Conservation (phyloP, 2,797 vertebrate genomes). For the Heliangelus exortis region DNA sequence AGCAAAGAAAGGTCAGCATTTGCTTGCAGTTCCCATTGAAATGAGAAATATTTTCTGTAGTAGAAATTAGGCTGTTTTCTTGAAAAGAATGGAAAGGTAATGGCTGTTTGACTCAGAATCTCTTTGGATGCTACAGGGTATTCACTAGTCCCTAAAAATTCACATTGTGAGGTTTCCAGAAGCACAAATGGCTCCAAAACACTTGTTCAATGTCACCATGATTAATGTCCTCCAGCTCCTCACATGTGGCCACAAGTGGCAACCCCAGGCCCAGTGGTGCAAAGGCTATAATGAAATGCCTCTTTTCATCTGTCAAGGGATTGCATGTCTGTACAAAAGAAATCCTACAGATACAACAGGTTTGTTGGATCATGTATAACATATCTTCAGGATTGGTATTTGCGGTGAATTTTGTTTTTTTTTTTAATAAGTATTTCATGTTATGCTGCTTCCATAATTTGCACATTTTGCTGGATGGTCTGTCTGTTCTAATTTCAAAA, state of each 20-base stretch:
- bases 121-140: background rate
- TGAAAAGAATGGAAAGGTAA: background rate
- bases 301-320: background rate
- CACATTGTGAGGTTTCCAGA: background rate
- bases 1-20: background rate
- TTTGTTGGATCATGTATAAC: background rate
- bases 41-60: background rate
- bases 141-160: background rate
- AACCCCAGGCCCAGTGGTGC: background rate
- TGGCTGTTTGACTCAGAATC: background rate
- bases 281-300: background rate
- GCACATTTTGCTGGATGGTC: background rate
- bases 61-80: background rate
- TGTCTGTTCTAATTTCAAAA: background rate
- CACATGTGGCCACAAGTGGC: background rate
- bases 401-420: background rate
- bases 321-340: background rate
- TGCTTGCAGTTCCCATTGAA: background rate
- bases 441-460: background rate
- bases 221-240: background rate
- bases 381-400: background rate
- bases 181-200: background rate
- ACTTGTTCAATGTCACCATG: background rate
- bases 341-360: background rate
- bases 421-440: background rate